A percentile compares a stretch with the other conserved stretches of the same genome.
Evolutionary conservation across 2,888 invertebrate species (phyloP).

Genomic region (Polydrusus tereticollis): DNA sequence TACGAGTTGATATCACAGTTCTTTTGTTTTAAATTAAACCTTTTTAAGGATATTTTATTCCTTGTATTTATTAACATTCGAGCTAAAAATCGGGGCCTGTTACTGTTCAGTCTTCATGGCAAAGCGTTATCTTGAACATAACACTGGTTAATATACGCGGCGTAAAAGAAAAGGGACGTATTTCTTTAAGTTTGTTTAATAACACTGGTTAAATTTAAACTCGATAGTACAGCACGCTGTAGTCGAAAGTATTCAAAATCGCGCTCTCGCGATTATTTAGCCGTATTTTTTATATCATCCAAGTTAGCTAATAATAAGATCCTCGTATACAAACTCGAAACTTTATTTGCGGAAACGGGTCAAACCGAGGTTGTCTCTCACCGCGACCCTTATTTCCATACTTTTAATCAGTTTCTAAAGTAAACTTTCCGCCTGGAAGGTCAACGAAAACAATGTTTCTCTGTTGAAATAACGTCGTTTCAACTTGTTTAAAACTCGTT

Average conservation of each 20-base stretch:
- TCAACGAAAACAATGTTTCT: neutral
- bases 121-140: neutral
- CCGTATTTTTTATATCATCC: neutral
- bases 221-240: no score
- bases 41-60: no score
- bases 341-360: neutral
- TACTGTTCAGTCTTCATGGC: no score
- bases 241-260: no score
- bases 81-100: no score
- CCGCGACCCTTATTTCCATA: constrained; percentile 1
- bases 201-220: no score
- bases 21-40: no score
- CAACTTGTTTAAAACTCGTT: no score
- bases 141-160: neutral
- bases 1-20: no score
- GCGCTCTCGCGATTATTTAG: neutral
- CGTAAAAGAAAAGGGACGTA: no score
- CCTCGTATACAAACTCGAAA: neutral
- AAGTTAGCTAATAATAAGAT: constrained; percentile 28
- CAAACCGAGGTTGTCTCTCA: neutral
- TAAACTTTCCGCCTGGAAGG: neutral
- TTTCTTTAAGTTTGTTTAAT: no score
- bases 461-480: neutral
- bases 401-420: neutral
- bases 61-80: no score